Evolutionary conservation across 2,113 vertebrate genomes (phyloP).

Genomic region (Caranx melampygus): DNA sequence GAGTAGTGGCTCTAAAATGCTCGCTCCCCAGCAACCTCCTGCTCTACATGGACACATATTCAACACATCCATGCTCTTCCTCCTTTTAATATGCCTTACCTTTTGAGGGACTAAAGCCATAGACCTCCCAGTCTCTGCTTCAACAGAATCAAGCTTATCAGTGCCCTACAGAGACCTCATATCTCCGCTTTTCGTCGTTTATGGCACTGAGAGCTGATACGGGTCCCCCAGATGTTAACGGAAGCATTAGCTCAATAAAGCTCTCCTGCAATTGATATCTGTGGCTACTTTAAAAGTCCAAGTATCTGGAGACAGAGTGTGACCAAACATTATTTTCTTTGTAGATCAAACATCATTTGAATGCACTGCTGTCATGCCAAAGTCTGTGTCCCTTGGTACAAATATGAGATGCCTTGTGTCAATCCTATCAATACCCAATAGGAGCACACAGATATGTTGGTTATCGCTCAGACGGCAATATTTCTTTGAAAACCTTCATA

Average conservation of each 20-base stretch:
- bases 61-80: neutral
- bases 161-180: slow-evolving; percentile 20
- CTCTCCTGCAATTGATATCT: neutral
- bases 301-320: neutral
- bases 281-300: neutral
- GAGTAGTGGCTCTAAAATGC: neutral
- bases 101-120: neutral
- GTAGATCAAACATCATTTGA: neutral
- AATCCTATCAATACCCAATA: neutral
- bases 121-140: slow-evolving; percentile 11
- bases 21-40: no score
- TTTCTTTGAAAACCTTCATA: neutral
- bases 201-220: slow-evolving; percentile 1
- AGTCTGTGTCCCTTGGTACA: neutral
- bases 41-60: neutral
- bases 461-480: neutral
- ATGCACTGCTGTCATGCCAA: neutral
- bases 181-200: slow-evolving; percentile 32
- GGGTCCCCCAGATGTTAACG: neutral
- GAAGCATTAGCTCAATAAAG: slow-evolving; percentile 4
- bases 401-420: neutral
- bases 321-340: neutral
- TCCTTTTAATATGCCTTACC: neutral
- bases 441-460: neutral
- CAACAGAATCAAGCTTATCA: slow-evolving; percentile 36